phyloP scores from a whole-genome alignment of 2,888 invertebrate species.

The Punctoribates punctum region DNA sequence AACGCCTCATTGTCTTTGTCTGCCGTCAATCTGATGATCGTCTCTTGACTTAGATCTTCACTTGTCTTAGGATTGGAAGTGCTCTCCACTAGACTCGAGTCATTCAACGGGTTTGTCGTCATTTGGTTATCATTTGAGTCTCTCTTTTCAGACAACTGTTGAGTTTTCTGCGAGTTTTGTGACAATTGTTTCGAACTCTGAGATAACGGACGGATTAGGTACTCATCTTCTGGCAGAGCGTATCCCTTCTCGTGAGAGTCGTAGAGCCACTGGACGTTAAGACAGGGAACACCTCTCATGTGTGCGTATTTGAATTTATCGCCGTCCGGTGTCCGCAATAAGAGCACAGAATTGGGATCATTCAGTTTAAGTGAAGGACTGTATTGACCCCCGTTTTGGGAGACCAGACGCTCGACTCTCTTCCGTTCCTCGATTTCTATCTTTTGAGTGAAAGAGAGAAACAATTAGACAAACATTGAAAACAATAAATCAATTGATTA shows the following conservation, averaged over 20 bases:
- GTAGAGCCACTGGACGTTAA: constrained; percentile 71
- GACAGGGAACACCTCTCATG: constrained; percentile 63
- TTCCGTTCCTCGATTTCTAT: constrained; percentile 57
- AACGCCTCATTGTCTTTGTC: background rate
- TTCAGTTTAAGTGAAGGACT: constrained; percentile 58
- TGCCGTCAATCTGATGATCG: background rate
- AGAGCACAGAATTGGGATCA: constrained; percentile 58
- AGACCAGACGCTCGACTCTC: constrained; percentile 55
- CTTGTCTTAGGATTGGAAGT: background rate
- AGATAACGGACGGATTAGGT: constrained; percentile 52
- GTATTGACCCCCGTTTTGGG: constrained; percentile 67
- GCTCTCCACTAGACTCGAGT: background rate
- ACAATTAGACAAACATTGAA: background rate
- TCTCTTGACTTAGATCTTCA: too few species aligned
- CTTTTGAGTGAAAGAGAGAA: constrained; percentile 56
- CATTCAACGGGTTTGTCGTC: background rate
- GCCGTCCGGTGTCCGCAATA: constrained; percentile 59
- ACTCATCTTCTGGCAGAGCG: constrained; percentile 63
- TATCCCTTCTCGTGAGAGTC: constrained; percentile 71
- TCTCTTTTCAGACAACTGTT: background rate
- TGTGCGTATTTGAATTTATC: constrained; percentile 67
- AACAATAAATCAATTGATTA: background rate
- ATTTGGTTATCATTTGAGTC: background rate
- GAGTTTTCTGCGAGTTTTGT: background rate
- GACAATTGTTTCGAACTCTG: too few species aligned